phyloP scores from a whole-genome alignment of 2,113 vertebrate species.

The Hippocampus mohnikei region DNA sequence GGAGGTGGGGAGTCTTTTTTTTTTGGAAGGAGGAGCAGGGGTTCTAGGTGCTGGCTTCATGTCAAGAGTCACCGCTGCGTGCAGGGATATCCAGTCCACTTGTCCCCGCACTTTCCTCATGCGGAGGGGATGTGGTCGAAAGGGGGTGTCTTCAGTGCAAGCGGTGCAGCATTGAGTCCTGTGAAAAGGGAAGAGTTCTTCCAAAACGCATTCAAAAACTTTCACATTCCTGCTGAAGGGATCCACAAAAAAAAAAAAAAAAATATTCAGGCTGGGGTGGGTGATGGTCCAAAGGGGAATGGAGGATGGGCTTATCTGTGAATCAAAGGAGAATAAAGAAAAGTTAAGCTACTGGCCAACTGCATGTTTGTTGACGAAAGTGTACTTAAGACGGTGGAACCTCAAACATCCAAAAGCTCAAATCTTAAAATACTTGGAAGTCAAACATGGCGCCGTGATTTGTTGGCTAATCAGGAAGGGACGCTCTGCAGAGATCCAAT shows the following conservation, averaged over 20 bases:
- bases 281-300: conserved; percentile 35
- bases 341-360: not conserved
- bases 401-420: no score
- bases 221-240: conserved; percentile 62
- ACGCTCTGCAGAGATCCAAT: no score
- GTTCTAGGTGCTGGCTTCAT: conserved; percentile 49
- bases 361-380: not conserved
- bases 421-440: no score
- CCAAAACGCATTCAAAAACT: conserved; percentile 48
- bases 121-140: not conserved
- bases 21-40: not conserved
- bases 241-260: conserved; percentile 49
- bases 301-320: conserved; percentile 60
- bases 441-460: no score
- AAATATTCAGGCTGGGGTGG: conserved; percentile 32
- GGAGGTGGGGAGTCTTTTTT: conserved; percentile 28
- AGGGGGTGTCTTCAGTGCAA: conserved; percentile 62
- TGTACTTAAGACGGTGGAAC: not conserved
- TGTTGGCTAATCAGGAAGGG: no score
- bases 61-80: conserved; percentile 41
- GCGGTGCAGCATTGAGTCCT: conserved; percentile 53
- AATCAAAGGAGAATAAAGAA: conserved; percentile 11
- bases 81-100: conserved; percentile 38
- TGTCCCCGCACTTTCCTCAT: conserved; percentile 60
- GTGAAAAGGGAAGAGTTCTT: conserved; percentile 59